Base-by-base conservation (phyloP, 2,888 invertebrate genomes). In the Limnephilus auricula region DNA sequence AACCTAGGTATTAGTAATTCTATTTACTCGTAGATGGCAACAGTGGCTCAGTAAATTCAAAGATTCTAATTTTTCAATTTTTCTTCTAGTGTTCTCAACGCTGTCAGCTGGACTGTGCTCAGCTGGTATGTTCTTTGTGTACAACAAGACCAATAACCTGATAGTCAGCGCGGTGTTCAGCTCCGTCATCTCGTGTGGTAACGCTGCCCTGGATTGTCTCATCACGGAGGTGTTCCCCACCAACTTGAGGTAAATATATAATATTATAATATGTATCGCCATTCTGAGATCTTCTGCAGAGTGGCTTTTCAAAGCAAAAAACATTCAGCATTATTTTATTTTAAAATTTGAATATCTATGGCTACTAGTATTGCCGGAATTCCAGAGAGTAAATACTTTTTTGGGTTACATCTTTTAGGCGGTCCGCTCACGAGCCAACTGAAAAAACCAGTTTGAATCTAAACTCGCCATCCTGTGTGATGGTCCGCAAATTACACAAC, bases 181-280 rank as follows among this genome's bases (percentile, higher is more conserved):
- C 94, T 98, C 98, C 89, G 98, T 98, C 91, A 98, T 98, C 93
- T 98, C 98, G 91, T 98, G 98, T 94, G 98, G 98, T 93, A 98
- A 98, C 95, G 98, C 98, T 90, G 98, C 99, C 6, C 96, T 99
- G 93, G 99, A 99, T 96, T 99, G 99, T 94, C 97, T 99, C 93
- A 98, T 98, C 94, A 98, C 98, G 37, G 99, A 99, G 96, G 98
- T 99, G 92, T 99, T 99, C 95, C 99, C 99, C 78, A 99, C 99
- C 82, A 97, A 98, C 95, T 96, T 99, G 94, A 97, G 98, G 98
- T 98, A 95, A 92, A 79, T 90, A 65, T 65, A 65, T 25, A 50
- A 37, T 37, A 6, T 45, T 40, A 88, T 18, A 79, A 45, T 83
- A n/a, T n/a, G n/a, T n/a, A 30, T 80, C 80, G 30, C 15, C 9